Conservation (phyloP, 2,888 invertebrate species). For the Melinaea marsaeus region DNA sequence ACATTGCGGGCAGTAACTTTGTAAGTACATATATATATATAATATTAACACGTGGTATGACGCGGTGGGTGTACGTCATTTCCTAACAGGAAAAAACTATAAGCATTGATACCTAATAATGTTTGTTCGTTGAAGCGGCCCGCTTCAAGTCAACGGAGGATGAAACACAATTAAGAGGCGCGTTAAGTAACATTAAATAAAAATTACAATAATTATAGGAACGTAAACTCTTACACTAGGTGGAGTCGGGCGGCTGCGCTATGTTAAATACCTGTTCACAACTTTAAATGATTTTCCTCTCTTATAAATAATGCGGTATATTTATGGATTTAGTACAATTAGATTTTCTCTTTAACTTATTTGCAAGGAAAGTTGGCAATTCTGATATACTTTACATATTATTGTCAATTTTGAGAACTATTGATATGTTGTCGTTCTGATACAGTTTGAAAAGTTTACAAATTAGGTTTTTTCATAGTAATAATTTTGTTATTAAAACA, state of each 20-base stretch:
- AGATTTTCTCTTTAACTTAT: too few relatives aligned
- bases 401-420: neutral
- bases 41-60: neutral
- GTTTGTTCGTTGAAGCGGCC: too few relatives aligned
- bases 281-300: too few relatives aligned
- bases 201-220: constrained; percentile 55
- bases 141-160: too few relatives aligned
- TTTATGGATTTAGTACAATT: too few relatives aligned
- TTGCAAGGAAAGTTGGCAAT: too few relatives aligned
- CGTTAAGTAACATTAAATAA: constrained; percentile 25
- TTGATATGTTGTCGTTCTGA: neutral
- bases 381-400: neutral
- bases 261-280: too few relatives aligned
- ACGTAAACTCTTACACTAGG: constrained; percentile 53
- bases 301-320: too few relatives aligned
- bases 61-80: neutral
- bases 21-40: neutral
- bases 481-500: too few relatives aligned
- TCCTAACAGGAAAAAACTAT: neutral
- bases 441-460: neutral
- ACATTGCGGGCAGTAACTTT: neutral
- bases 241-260: constrained; percentile 5
- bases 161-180: too few relatives aligned
- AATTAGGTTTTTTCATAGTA: too few relatives aligned
- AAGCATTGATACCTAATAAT: neutral